Percentiles rank a stretch among this genome's conserved stretches.
These are phyloP conservation scores for Panthera uncia DNA, from an alignment of 2,113 vertebrate species.

Conservation along the genomic window DNA sequence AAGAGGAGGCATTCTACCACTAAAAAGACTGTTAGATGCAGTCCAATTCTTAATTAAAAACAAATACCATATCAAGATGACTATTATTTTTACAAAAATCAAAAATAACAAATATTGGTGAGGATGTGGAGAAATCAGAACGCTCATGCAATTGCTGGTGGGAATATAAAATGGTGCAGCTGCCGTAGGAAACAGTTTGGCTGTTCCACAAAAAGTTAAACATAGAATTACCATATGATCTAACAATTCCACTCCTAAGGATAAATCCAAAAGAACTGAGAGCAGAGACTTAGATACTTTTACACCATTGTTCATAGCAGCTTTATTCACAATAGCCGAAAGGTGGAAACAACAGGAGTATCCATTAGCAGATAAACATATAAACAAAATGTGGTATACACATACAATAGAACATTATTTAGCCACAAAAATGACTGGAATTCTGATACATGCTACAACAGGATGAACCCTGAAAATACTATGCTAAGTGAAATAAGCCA, in stretches of 20 bases:
- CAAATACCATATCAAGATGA: neutral
- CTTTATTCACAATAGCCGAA: neutral
- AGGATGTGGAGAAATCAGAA: neutral
- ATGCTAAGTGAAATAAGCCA: neutral
- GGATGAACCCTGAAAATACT: neutral
- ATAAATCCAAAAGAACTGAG: neutral
- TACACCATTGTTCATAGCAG: neutral
- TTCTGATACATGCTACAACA: neutral
- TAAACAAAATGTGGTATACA: neutral
- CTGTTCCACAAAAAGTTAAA: neutral
- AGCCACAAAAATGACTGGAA: neutral
- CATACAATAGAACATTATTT: neutral
- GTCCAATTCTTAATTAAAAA: constrained; percentile 32
- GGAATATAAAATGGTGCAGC: neutral
- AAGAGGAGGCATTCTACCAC: neutral
- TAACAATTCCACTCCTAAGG: neutral
- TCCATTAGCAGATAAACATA: neutral
- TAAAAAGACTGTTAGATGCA: neutral
- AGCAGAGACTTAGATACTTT: neutral
- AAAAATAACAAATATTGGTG: neutral
- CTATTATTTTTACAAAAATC: neutral
- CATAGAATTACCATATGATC: neutral
- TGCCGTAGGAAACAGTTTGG: neutral
- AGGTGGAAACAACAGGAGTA: neutral
- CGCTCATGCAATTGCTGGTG: neutral